Evolutionary conservation across 2,113 vertebrate genomes (phyloP).

Genomic region (Mungos mungo): DNA sequence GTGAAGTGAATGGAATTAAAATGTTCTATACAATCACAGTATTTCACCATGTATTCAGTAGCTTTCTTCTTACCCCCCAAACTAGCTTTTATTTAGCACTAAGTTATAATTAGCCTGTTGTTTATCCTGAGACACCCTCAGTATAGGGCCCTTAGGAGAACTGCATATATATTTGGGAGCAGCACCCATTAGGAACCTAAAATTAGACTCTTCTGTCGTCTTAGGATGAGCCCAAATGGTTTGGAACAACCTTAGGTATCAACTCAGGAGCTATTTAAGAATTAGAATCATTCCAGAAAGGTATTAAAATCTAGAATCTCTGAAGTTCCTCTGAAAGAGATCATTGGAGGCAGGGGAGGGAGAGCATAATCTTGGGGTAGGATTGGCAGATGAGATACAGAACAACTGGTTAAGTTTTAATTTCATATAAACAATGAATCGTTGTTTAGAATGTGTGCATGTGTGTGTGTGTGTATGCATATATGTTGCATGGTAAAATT

Average conservation of each 20-base stretch:
- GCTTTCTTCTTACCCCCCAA: background rate
- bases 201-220: background rate
- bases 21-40: background rate
- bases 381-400: background rate
- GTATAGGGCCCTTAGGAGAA: background rate
- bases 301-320: conserved; percentile 21
- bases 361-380: background rate
- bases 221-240: background rate
- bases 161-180: background rate
- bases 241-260: background rate
- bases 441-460: background rate
- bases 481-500: background rate
- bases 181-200: background rate
- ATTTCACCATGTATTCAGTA: background rate
- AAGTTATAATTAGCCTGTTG: background rate
- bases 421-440: conserved; percentile 44
- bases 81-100: conserved; percentile 25
- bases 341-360: background rate
- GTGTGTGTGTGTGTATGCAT: background rate
- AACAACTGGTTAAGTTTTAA: conserved; percentile 11
- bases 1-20: conserved; percentile 17
- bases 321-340: conserved; percentile 21
- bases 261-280: background rate
- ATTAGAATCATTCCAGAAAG: conserved; percentile 39
- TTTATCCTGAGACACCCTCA: background rate